Base-by-base conservation (phyloP, 2,797 vertebrate species). In the Argentina silus region DNA sequence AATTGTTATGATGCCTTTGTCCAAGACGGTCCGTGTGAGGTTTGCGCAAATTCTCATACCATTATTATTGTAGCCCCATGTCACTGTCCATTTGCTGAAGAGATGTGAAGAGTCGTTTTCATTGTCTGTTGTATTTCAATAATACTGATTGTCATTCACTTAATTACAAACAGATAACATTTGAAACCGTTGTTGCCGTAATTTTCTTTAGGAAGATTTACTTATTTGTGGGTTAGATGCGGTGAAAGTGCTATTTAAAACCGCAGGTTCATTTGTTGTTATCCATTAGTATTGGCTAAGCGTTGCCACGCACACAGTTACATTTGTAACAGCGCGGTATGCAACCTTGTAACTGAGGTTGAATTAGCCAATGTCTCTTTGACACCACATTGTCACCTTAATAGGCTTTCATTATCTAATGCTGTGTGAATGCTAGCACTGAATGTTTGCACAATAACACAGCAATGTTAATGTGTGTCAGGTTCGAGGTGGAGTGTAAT, bases 401-500 rank as follows among this genome's bases (percentile, higher is more conserved):
- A 72, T 76, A 73, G 55, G 55, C 59, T 84, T 87, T 85, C 77
- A 82, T 89, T 81, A 69, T 80, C 45, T 81, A 80, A 85, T 83
- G 78, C 70, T 76, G 53, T 79, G 82, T 86, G 80, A 90, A 88
- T 87, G 75, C 68, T 78, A 76, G 80, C 72, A 15, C 73, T 78
- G 78, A 78, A 81, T 83, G 75, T 89, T 85, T 83, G 67, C 70
- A 82, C 79, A 82, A 62, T 61, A 73, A 71, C 74, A 64, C 67
- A 50, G 77, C 12, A 67, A 75, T 79, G 82, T 51, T 67, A 81
- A 80, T 64, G 81, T 66, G 45, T 67, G 50, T 53, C 72, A 62
- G 45, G 55, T 68, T 6, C n/a, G 60, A 63, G 60, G 21, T 15
- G 36, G 68, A 55, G 64, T 57, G 27, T 19, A 65, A 1, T 44